Base-by-base conservation (phyloP, 2,797 vertebrate species). In the Pampus argenteus region DNA sequence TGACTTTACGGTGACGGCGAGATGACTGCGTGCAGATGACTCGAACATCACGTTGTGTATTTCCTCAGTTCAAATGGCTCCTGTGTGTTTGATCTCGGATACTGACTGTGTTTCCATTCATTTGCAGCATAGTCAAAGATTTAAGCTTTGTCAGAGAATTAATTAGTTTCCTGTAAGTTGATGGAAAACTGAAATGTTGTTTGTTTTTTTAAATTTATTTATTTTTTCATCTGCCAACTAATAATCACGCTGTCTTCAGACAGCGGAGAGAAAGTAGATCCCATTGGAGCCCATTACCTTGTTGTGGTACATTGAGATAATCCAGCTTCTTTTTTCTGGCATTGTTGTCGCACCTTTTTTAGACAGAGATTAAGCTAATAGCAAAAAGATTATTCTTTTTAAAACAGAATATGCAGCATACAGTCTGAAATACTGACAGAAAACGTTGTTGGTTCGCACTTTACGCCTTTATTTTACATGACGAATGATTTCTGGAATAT, bases 381-480 rank as follows among this genome's bases (percentile, higher is more conserved):
- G 49, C 49, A 56, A 69, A 48, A 47, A 10, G 44, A 56, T 52
- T 3, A 62, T 56, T 34, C 17, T 48, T 22, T 64, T 54, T 17
- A 34, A 62, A 17, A 34, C 10, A 22, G 42, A 57, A 54, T n/a
- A 20, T 26, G 23, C 2, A 48, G 0, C 45, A 15, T 51, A 26
- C 70, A 75, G 44, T 5, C 7, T 34, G 28, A 47, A 54, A 62
- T 14, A 26, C 34, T 70, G 36, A 60, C 59, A 51, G 48, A 13
- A 38, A 38, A 4, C 50, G 18, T 65, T 56, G 45, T 34, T 58
- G 48, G 48, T 65, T 71, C 25, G 42, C 48, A 10, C 42, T 50
- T 65, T 42, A n/a, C 25, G 31, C 44, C 45, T 29, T 60, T 64
- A 64, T 68, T 70, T 67, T 26, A 26, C 49, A 52, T 66, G 40